phyloP scores from a whole-genome alignment of 2,888 invertebrate genomes.

The Lamellibrachia satsuma region DNA sequence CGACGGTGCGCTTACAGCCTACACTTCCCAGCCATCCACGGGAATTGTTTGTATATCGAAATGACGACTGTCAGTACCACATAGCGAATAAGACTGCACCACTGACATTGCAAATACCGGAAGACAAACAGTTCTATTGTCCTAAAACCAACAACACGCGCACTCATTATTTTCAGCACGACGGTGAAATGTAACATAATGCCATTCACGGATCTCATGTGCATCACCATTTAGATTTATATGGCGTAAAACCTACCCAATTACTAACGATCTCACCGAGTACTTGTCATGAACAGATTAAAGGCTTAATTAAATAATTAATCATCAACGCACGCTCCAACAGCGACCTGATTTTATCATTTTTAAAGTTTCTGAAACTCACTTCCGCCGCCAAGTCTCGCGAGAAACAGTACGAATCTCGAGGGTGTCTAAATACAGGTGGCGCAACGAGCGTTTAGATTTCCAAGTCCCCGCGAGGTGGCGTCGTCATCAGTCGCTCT shows the following conservation, averaged over 20 bases:
- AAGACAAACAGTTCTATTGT: not conserved
- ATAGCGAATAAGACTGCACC: not conserved
- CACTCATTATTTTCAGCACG: not conserved
- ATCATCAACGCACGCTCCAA: not conserved
- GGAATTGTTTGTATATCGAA: not conserved
- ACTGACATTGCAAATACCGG: not conserved
- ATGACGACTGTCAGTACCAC: not conserved
- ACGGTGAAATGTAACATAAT: constrained; percentile 2
- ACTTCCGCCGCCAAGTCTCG: not conserved
- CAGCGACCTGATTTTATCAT: constrained; percentile 6
- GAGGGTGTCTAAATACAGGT: not conserved
- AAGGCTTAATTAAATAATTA: not conserved
- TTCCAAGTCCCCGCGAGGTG: not conserved
- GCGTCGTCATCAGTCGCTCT: not conserved
- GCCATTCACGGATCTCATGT: not conserved
- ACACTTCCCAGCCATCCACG: not conserved
- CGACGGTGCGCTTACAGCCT: not conserved
- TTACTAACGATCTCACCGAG: not conserved
- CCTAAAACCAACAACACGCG: not conserved
- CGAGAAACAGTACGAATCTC: not conserved
- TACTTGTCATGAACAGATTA: not conserved
- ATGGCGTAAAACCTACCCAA: not conserved
- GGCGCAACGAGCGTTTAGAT: not conserved
- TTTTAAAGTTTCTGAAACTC: constrained; percentile 13
- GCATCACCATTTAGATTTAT: not conserved